Conservation (phyloP, 2,888 invertebrate species). For the Poecilus cupreus region DNA sequence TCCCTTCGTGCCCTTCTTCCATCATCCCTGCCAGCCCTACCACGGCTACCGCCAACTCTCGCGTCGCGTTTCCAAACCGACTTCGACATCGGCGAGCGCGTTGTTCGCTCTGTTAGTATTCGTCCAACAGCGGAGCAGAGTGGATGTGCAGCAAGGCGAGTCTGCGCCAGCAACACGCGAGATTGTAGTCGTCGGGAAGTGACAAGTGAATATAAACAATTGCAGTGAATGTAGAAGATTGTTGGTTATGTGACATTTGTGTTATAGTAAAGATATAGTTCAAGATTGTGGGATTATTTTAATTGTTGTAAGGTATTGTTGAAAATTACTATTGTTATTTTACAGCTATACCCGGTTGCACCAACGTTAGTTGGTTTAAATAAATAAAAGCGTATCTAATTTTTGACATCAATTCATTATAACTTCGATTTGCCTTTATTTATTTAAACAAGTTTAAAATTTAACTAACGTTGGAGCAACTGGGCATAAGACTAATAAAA, state of each 20-base stretch:
- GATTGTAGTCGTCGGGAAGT: background rate
- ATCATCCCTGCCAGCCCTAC: background rate
- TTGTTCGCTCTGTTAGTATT: constrained; percentile 60
- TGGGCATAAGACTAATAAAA: too few relatives aligned
- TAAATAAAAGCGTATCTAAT: too few relatives aligned
- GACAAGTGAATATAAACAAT: constrained; percentile 5
- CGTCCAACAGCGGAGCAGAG: constrained; percentile 61
- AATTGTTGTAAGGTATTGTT: background rate
- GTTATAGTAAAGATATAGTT: background rate
- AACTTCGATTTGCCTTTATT: too few relatives aligned
- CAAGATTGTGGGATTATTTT: background rate
- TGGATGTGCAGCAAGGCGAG: constrained; percentile 31
- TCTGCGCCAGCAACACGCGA: background rate
- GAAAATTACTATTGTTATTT: background rate
- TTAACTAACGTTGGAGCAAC: too few relatives aligned
- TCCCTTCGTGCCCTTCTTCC: background rate
- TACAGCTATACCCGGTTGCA: too few relatives aligned
- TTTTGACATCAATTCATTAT: too few relatives aligned
- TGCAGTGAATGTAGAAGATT: background rate
- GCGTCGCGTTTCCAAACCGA: background rate
- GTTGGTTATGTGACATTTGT: background rate
- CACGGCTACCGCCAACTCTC: background rate
- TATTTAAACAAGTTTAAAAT: too few relatives aligned
- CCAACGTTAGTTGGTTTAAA: too few relatives aligned
- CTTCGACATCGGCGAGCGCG: constrained; percentile 26